Base-by-base conservation (phyloP, 2,113 vertebrate species). In the Cyanoramphus novaezelandiae region DNA sequence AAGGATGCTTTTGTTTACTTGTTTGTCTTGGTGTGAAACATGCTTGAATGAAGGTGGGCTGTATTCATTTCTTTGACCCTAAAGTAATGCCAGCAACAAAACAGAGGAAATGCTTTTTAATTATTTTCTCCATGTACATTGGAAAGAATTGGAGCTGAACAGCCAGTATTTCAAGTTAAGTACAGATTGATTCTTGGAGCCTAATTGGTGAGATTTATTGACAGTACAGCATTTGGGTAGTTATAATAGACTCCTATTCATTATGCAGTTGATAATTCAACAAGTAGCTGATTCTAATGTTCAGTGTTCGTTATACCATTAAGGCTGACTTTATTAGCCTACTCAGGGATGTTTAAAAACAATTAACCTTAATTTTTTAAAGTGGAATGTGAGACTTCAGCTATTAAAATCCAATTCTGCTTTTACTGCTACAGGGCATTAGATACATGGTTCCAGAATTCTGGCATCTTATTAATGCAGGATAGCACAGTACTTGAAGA, bases 171-270 rank as follows among this genome's bases (percentile, higher is more conserved):
- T 92, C 75, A 71, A 44, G 59, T 90, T 88, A 93, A 96, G 65
- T 83, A 84, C 37, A 65, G 72, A 86, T 93, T 92, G 90, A 88
- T 96, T 96, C 85, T 81, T 81, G 76, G 76, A 92, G 72, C 60
- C 76, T 95, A 92, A 88, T 71, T 88, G 82, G 33, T 81, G 53
- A 93, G 88, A 94, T 94, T 92, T 94, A 94, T 90, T 64, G 82
- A 68, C 64, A 71, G 9, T 64, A 84, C 24, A 68, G 55, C 60
- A 75, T 91, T 93, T 88, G 39, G 20, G 19, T 86, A 67, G 31
- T 84, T 93, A 39, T 50, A 93, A 81, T 63, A 67, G 76, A 88
- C 64, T 81, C 49, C 67, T 80, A 39, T 77, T 78, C 64, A 82
- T 94, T 95, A 78, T 43, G 44, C 35, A 68, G 35, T 37, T 96